Percentiles rank a stretch among this genome's conserved stretches.
Conservation (phyloP, 2,113 vertebrate species). For the Syngnathus scovelli region DNA sequence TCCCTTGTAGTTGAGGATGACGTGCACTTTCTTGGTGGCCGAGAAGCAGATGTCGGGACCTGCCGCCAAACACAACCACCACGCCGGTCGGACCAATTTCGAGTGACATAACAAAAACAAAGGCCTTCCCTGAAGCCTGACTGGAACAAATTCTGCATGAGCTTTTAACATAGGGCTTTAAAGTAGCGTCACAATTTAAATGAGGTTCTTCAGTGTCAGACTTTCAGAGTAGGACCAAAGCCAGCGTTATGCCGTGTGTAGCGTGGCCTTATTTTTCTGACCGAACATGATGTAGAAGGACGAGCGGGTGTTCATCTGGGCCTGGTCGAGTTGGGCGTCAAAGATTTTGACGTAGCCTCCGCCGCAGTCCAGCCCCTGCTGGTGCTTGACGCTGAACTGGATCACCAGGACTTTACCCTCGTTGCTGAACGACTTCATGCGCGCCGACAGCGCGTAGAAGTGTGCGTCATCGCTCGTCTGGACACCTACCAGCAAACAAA, state of each 20-base stretch:
- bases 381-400: constrained; percentile 81
- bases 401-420: constrained; percentile 74
- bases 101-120: background rate
- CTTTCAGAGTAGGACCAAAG: background rate
- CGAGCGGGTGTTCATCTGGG: constrained; percentile 69
- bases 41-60: constrained; percentile 86
- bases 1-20: constrained; percentile 83
- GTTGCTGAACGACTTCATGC: constrained; percentile 76
- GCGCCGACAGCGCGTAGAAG: constrained; percentile 77
- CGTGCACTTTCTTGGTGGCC: constrained; percentile 80
- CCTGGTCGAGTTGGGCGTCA: constrained; percentile 71
- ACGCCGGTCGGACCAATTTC: background rate
- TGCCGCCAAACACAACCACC: constrained; percentile 37
- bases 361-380: constrained; percentile 82
- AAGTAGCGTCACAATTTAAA: background rate
- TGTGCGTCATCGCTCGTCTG: constrained; percentile 78
- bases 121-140: too few species aligned
- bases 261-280: constrained; percentile 24
- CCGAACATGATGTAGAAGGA: constrained; percentile 83
- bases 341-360: constrained; percentile 83
- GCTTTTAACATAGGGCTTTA: background rate
- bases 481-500: constrained; percentile 64
- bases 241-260: too few species aligned
- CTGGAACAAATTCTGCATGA: background rate
- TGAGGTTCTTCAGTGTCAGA: background rate